Conservation (phyloP, 2,797 vertebrate genomes). For the Gobionotothen gibberifrons region DNA sequence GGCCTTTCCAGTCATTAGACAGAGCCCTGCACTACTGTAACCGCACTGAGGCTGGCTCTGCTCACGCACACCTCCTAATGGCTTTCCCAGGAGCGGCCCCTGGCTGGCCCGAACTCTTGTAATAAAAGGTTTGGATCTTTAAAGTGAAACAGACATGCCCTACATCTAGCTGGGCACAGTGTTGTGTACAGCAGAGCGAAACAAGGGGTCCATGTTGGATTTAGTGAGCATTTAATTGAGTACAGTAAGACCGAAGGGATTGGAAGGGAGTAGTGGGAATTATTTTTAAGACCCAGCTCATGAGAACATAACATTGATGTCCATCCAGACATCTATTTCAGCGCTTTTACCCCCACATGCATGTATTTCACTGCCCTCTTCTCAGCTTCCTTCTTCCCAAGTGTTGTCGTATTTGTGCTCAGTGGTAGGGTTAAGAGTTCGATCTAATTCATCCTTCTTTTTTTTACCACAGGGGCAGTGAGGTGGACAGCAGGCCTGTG, state of each 20-base stretch:
- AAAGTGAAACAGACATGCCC: slow-evolving; percentile 63
- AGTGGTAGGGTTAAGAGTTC: slow-evolving; percentile 53
- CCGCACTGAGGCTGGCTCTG: slow-evolving; percentile 57
- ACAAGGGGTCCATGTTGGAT: slow-evolving; percentile 24
- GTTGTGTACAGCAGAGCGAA: slow-evolving; percentile 28
- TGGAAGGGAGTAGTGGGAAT: slow-evolving; percentile 6
- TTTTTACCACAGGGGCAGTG: slow-evolving; percentile 8
- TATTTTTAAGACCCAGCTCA: slow-evolving; percentile 31
- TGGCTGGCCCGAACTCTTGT: slow-evolving; percentile 33
- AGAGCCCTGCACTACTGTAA: slow-evolving; percentile 62
- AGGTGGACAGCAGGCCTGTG: slow-evolving; percentile 55
- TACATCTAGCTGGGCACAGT: slow-evolving; percentile 55
- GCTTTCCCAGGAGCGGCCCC: slow-evolving; percentile 71
- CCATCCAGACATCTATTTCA: slow-evolving; percentile 47
- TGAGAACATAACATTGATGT: slow-evolving; percentile 50
- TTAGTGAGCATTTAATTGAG: slow-evolving; percentile 31
- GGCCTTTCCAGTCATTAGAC: slow-evolving; percentile 68
- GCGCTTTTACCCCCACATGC: slow-evolving; percentile 34
- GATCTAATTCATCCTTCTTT: slow-evolving; percentile 28
- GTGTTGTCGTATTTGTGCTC: slow-evolving; percentile 15
- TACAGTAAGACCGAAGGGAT: slow-evolving; percentile 20
- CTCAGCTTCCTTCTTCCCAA: slow-evolving; percentile 29
- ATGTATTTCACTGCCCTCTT: slow-evolving; percentile 40
- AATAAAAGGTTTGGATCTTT: slow-evolving; percentile 62
- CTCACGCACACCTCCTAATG: slow-evolving; percentile 83